Evolutionary conservation across 2,113 vertebrate species (phyloP).

Genomic region (Microtus ochrogaster): DNA sequence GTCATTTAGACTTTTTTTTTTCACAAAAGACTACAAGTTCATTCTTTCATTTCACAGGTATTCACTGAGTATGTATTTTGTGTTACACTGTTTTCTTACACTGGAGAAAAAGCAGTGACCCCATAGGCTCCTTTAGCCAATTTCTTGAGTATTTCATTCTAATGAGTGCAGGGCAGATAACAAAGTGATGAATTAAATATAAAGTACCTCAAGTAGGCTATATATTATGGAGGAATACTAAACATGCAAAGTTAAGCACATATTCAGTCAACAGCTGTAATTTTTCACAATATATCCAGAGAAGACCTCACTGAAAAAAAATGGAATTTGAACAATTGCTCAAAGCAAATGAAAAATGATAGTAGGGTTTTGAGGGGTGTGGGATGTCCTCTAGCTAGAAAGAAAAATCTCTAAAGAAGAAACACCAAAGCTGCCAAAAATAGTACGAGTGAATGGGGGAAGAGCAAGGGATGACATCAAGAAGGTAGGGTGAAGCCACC

Average conservation of each 20-base stretch:
- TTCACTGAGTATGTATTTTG: background rate
- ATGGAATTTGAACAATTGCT: background rate
- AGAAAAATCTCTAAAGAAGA: background rate
- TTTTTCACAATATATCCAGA: background rate
- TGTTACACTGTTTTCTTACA: background rate
- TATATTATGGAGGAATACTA: background rate
- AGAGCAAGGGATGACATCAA: background rate
- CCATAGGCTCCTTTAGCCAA: background rate
- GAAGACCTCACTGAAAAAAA: background rate
- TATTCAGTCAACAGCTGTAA: background rate
- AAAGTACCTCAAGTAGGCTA: background rate
- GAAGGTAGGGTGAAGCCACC: background rate
- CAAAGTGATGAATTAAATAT: background rate
- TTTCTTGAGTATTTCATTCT: constrained; percentile 6
- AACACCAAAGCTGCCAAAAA: background rate
- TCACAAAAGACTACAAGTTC: background rate
- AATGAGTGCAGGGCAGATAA: background rate
- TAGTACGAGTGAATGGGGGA: background rate
- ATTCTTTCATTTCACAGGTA: background rate
- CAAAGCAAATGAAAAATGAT: background rate
- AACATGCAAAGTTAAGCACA: background rate
- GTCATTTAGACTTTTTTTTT: background rate
- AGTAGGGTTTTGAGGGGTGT: background rate
- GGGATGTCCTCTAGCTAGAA: background rate
- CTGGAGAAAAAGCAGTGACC: background rate